Base-by-base conservation (phyloP, 2,113 vertebrate genomes). In the Peromyscus maniculatus region DNA sequence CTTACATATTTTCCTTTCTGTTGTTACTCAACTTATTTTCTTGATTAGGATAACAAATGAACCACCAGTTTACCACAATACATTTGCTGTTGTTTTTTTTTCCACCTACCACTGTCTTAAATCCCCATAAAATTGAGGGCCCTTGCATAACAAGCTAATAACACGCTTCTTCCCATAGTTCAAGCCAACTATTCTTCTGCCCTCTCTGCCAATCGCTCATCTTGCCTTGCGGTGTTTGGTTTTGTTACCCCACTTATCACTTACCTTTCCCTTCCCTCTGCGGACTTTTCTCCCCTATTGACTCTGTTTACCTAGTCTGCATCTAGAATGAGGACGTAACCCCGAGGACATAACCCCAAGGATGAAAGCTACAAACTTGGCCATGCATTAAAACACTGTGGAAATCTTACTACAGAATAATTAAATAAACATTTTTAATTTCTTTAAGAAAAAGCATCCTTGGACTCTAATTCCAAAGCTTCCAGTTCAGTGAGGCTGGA, bases 31-130 rank as follows among this genome's bases (percentile, higher is more conserved):
- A 52, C 16, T 59, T 79, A 91, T 31, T 55, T 87, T 75, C 49
- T n/a, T 49, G n/a, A 66, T 77, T 93, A 64, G 43, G 9, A 84
- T 28, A 94, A 87, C 36, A 91, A 83, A 46, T n/a, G 91, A 83
- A 55, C 26, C 9, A 21, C 64, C 33, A 10, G 13, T 71, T 80
- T 86, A 11, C 59, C 59, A 49, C 31, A 36, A 19, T 39, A 17
- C 1, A 87, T 86, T 69, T 74, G 26, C 24, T 49, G 43, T 49
- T 49, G 46, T 49, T 49, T 46, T 46, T 12, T 83, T 72, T 78
- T 89, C 39, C 39, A 28, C 13, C 78, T 21, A 93, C 89, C n/a
- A 59, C 67, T 66, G 19, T 46, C 36, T 52, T 96, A 36, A 78
- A 39, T 62, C 49, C 90, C 71, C 64, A 62, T 55, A 59, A 69